These are phyloP conservation scores for Oncorhynchus masou DNA, from an alignment of 2,113 vertebrate genomes.

Conservation along the genomic window DNA sequence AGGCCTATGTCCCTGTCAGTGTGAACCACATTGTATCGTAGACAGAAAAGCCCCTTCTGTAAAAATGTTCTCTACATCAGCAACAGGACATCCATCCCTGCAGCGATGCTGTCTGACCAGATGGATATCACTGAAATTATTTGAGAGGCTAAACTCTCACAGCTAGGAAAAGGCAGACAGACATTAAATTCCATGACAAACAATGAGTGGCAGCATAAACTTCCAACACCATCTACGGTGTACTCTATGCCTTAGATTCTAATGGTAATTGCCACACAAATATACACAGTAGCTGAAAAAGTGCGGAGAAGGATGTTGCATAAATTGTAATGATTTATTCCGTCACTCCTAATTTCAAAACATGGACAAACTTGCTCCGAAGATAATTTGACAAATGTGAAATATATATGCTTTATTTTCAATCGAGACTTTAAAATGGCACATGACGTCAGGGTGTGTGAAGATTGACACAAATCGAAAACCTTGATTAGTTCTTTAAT, in stretches of 20 bases:
- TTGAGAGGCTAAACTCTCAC: constrained; percentile 6
- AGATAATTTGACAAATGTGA: constrained; percentile 21
- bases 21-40: not conserved
- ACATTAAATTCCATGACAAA: no score
- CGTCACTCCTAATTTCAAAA: not conserved
- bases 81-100: constrained; percentile 8
- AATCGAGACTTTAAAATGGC: not conserved
- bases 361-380: not conserved
- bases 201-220: no score
- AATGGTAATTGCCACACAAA: not conserved
- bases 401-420: constrained; percentile 1
- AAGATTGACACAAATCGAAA: constrained; percentile 37
- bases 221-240: no score
- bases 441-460: no score
- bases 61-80: constrained; percentile 16
- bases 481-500: not conserved
- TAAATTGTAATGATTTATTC: not conserved
- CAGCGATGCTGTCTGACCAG: constrained; percentile 31
- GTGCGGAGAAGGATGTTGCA: not conserved
- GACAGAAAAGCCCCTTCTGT: not conserved
- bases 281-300: not conserved
- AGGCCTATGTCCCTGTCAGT: no score
- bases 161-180: no score
- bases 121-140: constrained; percentile 34
- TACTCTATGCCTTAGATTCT: not conserved